These are phyloP conservation scores for Pseudococcus longispinus DNA, from an alignment of 2,888 invertebrate genomes.

Conservation along the genomic window DNA sequence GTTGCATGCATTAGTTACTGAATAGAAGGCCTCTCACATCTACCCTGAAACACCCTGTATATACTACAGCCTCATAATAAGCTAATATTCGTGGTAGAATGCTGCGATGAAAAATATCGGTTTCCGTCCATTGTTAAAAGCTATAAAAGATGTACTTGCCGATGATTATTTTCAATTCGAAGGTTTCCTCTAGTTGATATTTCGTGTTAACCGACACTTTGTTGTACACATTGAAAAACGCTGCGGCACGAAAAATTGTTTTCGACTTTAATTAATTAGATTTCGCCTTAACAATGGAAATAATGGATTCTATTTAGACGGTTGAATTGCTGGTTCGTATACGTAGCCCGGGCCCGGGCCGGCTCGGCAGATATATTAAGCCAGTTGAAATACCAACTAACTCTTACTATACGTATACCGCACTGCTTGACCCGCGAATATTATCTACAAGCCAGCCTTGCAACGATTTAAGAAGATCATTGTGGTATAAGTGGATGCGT, in stretches of 20 bases:
- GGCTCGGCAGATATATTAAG: neutral
- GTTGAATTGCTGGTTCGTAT: neutral
- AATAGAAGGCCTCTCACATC: too few relatives aligned
- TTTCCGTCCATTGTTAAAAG: slow-evolving; percentile 8
- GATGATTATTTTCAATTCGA: slow-evolving; percentile 17
- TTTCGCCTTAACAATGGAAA: slow-evolving; percentile 15
- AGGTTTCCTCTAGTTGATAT: neutral
- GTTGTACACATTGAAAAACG: neutral
- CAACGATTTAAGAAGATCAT: neutral
- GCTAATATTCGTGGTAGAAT: neutral
- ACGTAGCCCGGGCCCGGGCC: neutral
- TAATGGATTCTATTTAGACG: neutral
- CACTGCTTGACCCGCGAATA: neutral
- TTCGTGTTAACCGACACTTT: slow-evolving; percentile 18
- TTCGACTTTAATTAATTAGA: slow-evolving; percentile 12
- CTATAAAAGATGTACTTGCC: neutral
- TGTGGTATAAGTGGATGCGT: neutral
- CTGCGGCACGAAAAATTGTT: slow-evolving; percentile 21
- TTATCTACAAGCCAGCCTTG: neutral
- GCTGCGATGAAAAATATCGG: neutral
- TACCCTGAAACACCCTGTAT: neutral
- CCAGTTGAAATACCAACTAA: neutral
- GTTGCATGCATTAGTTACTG: too few relatives aligned
- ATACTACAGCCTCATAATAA: neutral
- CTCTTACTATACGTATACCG: neutral